Percentiles rank a stretch among this genome's conserved stretches.
Evolutionary conservation across 2,113 vertebrate genomes (phyloP).

Genomic region (Phasianus colchicus): DNA sequence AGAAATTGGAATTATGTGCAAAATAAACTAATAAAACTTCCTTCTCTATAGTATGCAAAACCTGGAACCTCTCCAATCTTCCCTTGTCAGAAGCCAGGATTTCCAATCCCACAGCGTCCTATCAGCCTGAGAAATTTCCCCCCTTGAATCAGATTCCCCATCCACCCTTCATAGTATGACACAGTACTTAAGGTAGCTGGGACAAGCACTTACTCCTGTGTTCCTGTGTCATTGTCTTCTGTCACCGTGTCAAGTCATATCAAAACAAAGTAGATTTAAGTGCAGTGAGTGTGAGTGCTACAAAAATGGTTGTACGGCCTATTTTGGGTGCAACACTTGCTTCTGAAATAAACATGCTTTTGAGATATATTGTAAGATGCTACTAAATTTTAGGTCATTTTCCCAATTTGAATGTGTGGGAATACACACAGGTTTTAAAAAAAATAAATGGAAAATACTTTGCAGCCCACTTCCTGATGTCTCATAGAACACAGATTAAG

Average conservation of each 20-base stretch:
- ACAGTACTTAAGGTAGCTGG: neutral
- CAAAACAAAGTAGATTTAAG: constrained; percentile 36
- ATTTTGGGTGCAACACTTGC: neutral
- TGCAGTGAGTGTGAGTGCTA: neutral
- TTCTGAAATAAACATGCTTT: neutral
- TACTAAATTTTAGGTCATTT: constrained; percentile 18
- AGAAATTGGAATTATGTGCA: neutral
- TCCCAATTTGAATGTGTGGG: neutral
- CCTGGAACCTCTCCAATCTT: neutral
- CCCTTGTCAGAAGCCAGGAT: neutral
- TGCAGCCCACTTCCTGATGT: constrained; percentile 1
- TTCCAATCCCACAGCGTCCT: neutral
- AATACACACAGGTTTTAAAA: neutral
- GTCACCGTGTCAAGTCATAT: neutral
- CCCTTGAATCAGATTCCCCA: neutral
- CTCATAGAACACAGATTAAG: neutral
- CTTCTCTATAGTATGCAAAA: neutral
- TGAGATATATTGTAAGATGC: neutral
- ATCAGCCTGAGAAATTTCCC: neutral
- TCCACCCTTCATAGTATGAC: neutral
- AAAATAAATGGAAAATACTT: constrained; percentile 31
- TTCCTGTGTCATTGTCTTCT: neutral
- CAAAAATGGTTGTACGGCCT: constrained; percentile 29
- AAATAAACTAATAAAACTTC: neutral
- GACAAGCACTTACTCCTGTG: neutral